A percentile compares a stretch with the other conserved stretches of the same genome.
Evolutionary conservation across 2,888 invertebrate species (phyloP).

Genomic region (Stenurella melanura): DNA sequence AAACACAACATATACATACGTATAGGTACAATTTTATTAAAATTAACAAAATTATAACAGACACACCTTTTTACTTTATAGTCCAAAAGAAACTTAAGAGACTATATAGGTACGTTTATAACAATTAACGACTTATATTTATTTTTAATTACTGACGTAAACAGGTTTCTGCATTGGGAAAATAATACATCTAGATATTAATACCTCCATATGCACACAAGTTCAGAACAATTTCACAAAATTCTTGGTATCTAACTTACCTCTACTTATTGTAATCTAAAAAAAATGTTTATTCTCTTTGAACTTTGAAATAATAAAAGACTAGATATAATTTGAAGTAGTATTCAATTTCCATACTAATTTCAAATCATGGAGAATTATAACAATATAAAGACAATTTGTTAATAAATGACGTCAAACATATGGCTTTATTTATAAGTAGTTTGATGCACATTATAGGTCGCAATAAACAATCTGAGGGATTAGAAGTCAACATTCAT

Average conservation of each 20-base stretch:
- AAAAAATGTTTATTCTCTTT: too few relatives aligned
- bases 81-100: too few relatives aligned
- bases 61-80: conserved; percentile 11
- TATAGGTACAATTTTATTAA: conserved; percentile 22
- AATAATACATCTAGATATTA: background rate
- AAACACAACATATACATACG: background rate
- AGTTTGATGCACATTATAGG: too few relatives aligned
- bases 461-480: too few relatives aligned
- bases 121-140: conserved; percentile 2
- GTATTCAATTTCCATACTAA: background rate
- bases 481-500: too few relatives aligned
- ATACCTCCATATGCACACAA: background rate
- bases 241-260: background rate
- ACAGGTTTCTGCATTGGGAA: background rate
- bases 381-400: background rate
- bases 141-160: background rate
- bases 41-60: conserved; percentile 25
- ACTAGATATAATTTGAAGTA: too few relatives aligned
- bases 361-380: background rate
- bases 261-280: background rate
- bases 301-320: too few relatives aligned
- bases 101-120: background rate
- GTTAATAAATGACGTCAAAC: too few relatives aligned
- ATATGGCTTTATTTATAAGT: background rate
- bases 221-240: background rate